Evolutionary conservation across 92 coral and sea anemone genomes (phyloP).

Genomic region (Virgularia gustaviana): DNA sequence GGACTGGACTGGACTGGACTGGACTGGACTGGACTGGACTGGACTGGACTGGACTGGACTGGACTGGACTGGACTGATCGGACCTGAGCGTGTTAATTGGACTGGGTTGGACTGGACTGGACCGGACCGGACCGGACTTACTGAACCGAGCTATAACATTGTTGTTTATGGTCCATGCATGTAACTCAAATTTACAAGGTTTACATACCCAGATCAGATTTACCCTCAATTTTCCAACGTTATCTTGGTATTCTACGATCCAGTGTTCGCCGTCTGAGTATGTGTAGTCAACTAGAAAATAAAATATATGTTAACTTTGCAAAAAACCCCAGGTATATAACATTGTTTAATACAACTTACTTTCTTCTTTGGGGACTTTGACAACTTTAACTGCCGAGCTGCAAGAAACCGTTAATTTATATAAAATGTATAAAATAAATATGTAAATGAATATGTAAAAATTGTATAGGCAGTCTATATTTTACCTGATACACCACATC

Average conservation of each 20-base stretch:
- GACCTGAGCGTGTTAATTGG: neutral
- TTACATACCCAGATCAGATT: slow-evolving; percentile 74
- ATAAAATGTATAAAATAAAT: neutral
- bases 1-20: neutral
- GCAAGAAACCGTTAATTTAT: neutral
- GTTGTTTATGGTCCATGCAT: neutral
- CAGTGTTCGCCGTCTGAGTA: slow-evolving; percentile 61
- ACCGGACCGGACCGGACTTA: too few species aligned
- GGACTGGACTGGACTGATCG: too few species aligned
- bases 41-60: too few species aligned
- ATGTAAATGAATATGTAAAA: too few species aligned
- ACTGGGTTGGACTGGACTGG: neutral
- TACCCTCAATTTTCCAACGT: slow-evolving; percentile 61
- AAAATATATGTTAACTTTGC: too few species aligned
- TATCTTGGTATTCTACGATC: slow-evolving; percentile 61
- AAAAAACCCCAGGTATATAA: neutral
- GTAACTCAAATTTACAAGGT: neutral
- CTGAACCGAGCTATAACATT: too few species aligned
- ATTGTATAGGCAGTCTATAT: too few species aligned
- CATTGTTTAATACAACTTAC: slow-evolving; percentile 10
- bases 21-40: too few species aligned
- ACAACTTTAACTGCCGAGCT: slow-evolving; percentile 46
- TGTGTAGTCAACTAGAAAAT: slow-evolving; percentile 62
- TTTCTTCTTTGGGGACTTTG: neutral
- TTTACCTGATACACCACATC: slow-evolving; percentile 85